These are phyloP conservation scores for Clostera curtula DNA, from an alignment of 2,888 invertebrate species.

Conservation along the genomic window DNA sequence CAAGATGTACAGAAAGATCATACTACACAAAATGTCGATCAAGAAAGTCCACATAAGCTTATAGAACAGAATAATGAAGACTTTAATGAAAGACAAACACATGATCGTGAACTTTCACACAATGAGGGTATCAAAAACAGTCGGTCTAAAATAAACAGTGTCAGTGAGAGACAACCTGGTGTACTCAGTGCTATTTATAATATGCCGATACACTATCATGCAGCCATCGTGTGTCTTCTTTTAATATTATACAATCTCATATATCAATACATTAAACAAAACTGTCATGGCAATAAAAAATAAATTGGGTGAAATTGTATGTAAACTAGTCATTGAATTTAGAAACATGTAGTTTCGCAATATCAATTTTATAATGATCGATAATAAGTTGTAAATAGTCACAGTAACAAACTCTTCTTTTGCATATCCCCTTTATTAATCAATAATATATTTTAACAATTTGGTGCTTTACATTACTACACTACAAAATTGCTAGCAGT, in stretches of 20 bases:
- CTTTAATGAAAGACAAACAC: slow-evolving; percentile 14
- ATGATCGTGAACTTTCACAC: slow-evolving; percentile 13
- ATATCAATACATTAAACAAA: slow-evolving; percentile 67
- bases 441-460: slow-evolving; percentile 51
- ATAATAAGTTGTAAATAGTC: slow-evolving; percentile 55
- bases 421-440: slow-evolving; percentile 27
- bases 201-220: slow-evolving; percentile 71
- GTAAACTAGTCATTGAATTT: slow-evolving; percentile 58
- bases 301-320: slow-evolving; percentile 24
- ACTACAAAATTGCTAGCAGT: slow-evolving; percentile 51
- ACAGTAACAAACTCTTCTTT: slow-evolving; percentile 35
- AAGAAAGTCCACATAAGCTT: slow-evolving; percentile 11
- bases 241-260: slow-evolving; percentile 71
- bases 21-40: too few relatives aligned
- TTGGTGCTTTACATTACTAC: slow-evolving; percentile 51
- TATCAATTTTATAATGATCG: slow-evolving; percentile 18
- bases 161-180: slow-evolving; percentile 41
- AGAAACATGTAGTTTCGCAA: slow-evolving; percentile 23
- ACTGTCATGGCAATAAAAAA: slow-evolving; percentile 47
- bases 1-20: too few relatives aligned
- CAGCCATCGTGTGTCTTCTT: slow-evolving; percentile 65
- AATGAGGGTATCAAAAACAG: slow-evolving; percentile 19
- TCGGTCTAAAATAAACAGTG: slow-evolving; percentile 45
- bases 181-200: slow-evolving; percentile 55
- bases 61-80: slow-evolving; percentile 8